These are phyloP conservation scores for Monochamus alternatus DNA, from an alignment of 2,888 invertebrate genomes.

Conservation along the genomic window DNA sequence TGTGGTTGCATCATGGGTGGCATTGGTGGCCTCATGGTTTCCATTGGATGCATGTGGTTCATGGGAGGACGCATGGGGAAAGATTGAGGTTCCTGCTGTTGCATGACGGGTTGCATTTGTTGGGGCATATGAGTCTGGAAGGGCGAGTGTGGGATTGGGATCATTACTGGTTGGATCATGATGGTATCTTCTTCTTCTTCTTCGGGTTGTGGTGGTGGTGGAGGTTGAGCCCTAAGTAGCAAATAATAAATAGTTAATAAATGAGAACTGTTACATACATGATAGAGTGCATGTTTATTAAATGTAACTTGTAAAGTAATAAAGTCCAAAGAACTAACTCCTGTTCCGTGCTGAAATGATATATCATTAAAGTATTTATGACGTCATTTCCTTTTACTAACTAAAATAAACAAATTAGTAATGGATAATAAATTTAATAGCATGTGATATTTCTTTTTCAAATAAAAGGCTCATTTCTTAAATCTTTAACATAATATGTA, in stretches of 20 bases:
- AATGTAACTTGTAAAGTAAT: too few species aligned
- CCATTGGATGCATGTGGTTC: conserved; percentile 72
- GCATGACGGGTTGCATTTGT: conserved; percentile 60
- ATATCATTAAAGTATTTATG: too few species aligned
- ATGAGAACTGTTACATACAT: too few species aligned
- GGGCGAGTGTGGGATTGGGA: conserved; percentile 67
- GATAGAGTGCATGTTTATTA: too few species aligned
- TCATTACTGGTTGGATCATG: conserved; percentile 70
- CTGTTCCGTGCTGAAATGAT: too few species aligned
- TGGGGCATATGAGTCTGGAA: conserved; percentile 69
- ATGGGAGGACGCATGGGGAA: conserved; percentile 42
- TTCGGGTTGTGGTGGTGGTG: conserved; percentile 54
- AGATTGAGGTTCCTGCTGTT: conserved; percentile 48
- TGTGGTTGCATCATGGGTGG: conserved; percentile 59
- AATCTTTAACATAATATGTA: too few species aligned
- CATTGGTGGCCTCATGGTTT: conserved; percentile 72
- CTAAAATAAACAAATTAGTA: too few species aligned
- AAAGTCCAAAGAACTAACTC: too few species aligned
- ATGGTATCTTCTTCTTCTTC: conserved; percentile 67
- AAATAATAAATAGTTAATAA: conserved; percentile 19
- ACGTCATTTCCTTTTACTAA: too few species aligned
- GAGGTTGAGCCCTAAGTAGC: conserved; percentile 49
- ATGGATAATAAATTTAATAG: too few species aligned
- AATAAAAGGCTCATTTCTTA: too few species aligned
- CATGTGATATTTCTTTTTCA: too few species aligned